Evolutionary conservation across 2,888 invertebrate genomes (phyloP), one percentile per base, ranked within the genome.

Genomic region (Bellardia pandia): DNA sequence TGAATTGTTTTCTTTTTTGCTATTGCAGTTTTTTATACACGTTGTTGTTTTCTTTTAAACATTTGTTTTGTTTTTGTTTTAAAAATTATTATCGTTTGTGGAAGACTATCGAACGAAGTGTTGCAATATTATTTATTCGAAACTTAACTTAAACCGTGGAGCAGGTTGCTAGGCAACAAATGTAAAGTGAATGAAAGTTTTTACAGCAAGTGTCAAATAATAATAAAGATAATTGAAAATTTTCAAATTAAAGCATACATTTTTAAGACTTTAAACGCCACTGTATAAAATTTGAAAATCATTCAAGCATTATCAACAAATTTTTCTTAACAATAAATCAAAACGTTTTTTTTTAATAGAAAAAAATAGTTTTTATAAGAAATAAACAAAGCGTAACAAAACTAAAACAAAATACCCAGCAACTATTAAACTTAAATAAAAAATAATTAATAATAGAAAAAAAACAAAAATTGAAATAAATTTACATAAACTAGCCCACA

Each of bases 1-100:
- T 84, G 66, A 86, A 85, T 89, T 89, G 88, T 89, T 89, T 37
- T 37, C 37, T 37, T 37, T 23, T 89, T 89, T 90, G 90, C 88
- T 88, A 33, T 69, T 90, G 89, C 88, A 88, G 88, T 72, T 89
- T 86, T 33, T 37, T 62, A 14, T 37, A 33, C 53, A 33, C 53
- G 23, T 58, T 48, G 45, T 58, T 81, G 23, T 48, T 62, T 48
- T 56, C 69, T n/a, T 48, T 78, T 42, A 58, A 16, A 58, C 30
- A 30, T 30, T 30, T 58, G 48, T 14, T 48, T 37, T 60, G 14
- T 23, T 64, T 64, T 53, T 45, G 40, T 58, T 71, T 62, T 23
- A 45, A 58, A 48, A 13, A n/a, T 56, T 72, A 48, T 48, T 33
- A 58, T 51, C 64, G 16, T 40, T 76, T 45, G 51, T 53, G 23